These are phyloP conservation scores for Auanema freiburgensis DNA, from an alignment of 2,888 invertebrate genomes.

Conservation along the genomic window DNA sequence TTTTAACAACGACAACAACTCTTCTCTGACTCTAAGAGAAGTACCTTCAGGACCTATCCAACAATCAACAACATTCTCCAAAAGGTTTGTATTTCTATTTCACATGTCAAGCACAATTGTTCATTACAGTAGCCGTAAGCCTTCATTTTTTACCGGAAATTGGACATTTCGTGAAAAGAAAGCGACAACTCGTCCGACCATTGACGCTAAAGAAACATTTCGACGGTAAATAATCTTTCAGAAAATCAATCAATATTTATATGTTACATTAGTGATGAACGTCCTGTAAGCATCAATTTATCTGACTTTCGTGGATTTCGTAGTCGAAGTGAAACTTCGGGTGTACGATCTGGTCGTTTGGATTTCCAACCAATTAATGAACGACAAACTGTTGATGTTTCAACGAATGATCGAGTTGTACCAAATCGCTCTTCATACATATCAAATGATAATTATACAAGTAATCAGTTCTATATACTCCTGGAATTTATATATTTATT, in stretches of 20 bases:
- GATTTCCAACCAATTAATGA: too few species aligned
- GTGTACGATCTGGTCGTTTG: too few species aligned
- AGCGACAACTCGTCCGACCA: slow-evolving; percentile 3
- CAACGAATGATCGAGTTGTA: too few species aligned
- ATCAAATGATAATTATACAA: too few species aligned
- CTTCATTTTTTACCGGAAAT: slow-evolving; percentile 40
- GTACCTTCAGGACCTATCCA: slow-evolving; percentile 3
- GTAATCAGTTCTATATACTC: background rate
- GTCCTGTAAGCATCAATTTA: slow-evolving; percentile 41
- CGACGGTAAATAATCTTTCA: slow-evolving; percentile 1
- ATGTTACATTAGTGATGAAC: slow-evolving; percentile 22
- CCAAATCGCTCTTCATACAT: too few species aligned
- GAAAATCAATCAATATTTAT: background rate
- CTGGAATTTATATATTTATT: background rate
- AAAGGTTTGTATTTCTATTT: slow-evolving; percentile 15
- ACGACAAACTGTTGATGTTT: too few species aligned
- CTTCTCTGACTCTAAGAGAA: background rate
- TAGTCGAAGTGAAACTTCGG: slow-evolving; percentile 22
- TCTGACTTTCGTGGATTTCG: slow-evolving; percentile 24
- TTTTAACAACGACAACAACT: slow-evolving; percentile 20
- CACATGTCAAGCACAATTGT: background rate
- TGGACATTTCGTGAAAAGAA: slow-evolving; percentile 47
- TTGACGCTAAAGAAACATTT: background rate
- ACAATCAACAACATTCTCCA: slow-evolving; percentile 18
- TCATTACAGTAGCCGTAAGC: slow-evolving; percentile 36